Evolutionary conservation across 2,113 vertebrate species (phyloP), one percentile per base, ranked within the genome.

Genomic region (Centropristis striata): DNA sequence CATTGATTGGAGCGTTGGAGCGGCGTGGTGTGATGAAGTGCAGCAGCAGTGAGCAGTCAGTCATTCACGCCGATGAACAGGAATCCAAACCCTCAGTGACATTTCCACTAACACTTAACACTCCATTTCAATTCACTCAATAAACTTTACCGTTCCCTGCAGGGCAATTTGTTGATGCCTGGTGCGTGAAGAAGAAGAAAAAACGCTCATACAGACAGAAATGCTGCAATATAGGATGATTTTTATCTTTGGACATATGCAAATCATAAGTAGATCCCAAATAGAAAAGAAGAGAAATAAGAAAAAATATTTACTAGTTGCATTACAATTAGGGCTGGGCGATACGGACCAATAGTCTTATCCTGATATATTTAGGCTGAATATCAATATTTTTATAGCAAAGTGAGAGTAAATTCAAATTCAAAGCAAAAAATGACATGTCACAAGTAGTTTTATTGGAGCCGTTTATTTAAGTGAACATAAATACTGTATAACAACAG

Each of bases 1-100:
- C 81, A 91, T 84, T 87, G 61, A 90, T 88, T 91, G 82, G 83
- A 63, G 84, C 86, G 65, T 76, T 54, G 78, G 78, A 54, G 78
- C 27, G 39, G 80, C 76, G 68, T 61, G 49, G 80, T 49, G 83
- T 84, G 88, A 90, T 90, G 85, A 84, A 86, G 76, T 91, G 79
- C 69, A n/a, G 78, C 39, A 39, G 76, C 75, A 39, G 72, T 11
- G 50, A 73, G 82, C 80, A 73, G 81, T 80, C 83, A 63, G 44
- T 90, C 74, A 82, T 76, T 88, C 74, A 78, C 13, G 66, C 75
- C 66, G 47, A 71, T 41, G 83, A 88, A 87, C 83, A 59, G 81
- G 54, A 84, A 84, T 86, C 61, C 80, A 91, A 83, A 89, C n/a
- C 63, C 69, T 79, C 57, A 41, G 65, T 80, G 88, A 85, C 85